A percentile compares a stretch with the other conserved stretches of the same genome.
Conservation (phyloP, 2,797 vertebrate species). For the Epinephelus awoara region DNA sequence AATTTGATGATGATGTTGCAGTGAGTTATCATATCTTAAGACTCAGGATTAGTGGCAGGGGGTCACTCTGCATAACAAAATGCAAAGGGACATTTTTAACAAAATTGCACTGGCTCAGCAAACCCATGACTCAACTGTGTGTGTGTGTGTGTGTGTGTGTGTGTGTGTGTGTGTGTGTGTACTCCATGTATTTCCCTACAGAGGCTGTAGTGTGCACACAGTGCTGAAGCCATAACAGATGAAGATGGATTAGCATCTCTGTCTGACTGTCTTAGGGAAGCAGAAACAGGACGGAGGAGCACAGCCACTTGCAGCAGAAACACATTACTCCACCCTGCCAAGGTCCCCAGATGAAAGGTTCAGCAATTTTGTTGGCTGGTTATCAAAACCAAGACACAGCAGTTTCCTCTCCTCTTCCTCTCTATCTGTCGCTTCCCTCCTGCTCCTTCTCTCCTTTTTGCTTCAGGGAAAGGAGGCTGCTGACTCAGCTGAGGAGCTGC, state of each 20-base stretch:
- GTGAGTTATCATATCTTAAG: constrained; percentile 20
- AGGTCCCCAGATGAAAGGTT: constrained; percentile 67
- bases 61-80: constrained; percentile 34
- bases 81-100: constrained; percentile 35
- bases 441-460: constrained; percentile 6
- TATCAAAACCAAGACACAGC: constrained; percentile 69
- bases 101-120: constrained; percentile 46
- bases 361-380: constrained; percentile 64
- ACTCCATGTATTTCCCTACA: constrained; percentile 27
- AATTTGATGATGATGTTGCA: constrained; percentile 30
- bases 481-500: constrained; percentile 62
- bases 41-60: constrained; percentile 20
- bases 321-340: constrained; percentile 54
- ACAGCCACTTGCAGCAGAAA: constrained; percentile 31
- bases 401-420: constrained; percentile 51
- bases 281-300: constrained; percentile 58
- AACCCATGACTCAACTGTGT: not conserved
- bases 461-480: constrained; percentile 42
- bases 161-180: not conserved
- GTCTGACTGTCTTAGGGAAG: constrained; percentile 62
- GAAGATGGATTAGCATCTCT: constrained; percentile 72
- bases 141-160: constrained; percentile 1
- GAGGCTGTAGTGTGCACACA: constrained; percentile 32
- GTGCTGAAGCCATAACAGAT: constrained; percentile 57
- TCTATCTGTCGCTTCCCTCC: constrained; percentile 15